A percentile compares a stretch with the other conserved stretches of the same genome.
Conservation (phyloP, 2,888 invertebrate genomes). For the Strigamia maritima region DNA sequence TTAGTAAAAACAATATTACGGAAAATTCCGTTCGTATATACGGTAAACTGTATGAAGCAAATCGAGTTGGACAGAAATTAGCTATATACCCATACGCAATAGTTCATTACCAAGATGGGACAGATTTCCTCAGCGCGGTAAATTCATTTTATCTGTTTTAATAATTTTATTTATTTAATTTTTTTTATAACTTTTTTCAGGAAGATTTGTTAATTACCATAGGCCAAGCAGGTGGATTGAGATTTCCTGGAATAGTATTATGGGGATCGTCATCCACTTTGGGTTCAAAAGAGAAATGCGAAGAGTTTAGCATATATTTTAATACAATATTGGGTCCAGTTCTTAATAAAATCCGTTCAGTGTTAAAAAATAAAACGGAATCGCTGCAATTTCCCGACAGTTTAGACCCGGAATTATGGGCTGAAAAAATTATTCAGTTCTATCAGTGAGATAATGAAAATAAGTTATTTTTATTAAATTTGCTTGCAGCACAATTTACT, state of each 20-base stretch:
- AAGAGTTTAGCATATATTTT: background rate
- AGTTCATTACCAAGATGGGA: background rate
- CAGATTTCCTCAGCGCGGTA: background rate
- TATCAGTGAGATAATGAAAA: background rate
- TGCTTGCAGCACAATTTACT: background rate
- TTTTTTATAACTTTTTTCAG: no score
- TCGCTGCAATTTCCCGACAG: background rate
- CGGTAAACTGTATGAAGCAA: background rate
- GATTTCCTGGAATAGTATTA: background rate
- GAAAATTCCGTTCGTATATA: background rate
- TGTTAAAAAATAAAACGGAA: background rate
- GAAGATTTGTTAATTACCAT: slow-evolving; percentile 6
- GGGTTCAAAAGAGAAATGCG: background rate
- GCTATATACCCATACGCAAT: slow-evolving; percentile 13
- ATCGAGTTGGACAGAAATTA: background rate
- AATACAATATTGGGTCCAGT: background rate
- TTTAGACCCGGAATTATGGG: background rate
- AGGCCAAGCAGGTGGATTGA: slow-evolving; percentile 25
- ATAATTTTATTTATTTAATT: background rate
- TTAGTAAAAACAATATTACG: background rate
- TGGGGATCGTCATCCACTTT: background rate
- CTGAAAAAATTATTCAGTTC: background rate
- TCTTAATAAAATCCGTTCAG: background rate
- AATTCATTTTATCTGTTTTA: background rate
- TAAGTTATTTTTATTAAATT: background rate